These are phyloP conservation scores for Hippocampus kuda DNA, from an alignment of 2,797 vertebrate genomes.

Conservation along the genomic window DNA sequence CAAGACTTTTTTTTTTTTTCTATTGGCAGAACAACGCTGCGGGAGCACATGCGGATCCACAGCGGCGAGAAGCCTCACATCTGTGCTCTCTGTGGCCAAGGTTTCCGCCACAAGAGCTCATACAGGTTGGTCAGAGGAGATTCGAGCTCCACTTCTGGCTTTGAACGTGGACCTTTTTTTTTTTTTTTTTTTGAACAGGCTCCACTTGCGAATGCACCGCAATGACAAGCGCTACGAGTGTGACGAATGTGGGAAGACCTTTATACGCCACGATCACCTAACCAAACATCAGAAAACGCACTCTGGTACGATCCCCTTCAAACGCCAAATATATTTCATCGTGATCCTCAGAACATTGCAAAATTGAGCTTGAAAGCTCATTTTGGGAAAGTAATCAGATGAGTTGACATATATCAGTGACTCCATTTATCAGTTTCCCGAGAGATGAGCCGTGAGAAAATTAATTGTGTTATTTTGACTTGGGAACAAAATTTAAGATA, in stretches of 20 bases:
- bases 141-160: not conserved
- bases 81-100: conserved; percentile 96
- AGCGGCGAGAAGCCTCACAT: conserved; percentile 97
- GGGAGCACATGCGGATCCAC: conserved; percentile 93
- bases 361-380: no score
- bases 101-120: conserved; percentile 94
- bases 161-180: not conserved
- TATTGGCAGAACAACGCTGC: conserved; percentile 79
- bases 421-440: no score
- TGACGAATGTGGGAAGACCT: conserved; percentile 92
- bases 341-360: not conserved
- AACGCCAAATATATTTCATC: not conserved
- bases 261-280: conserved; percentile 94
- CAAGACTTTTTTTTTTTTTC: not conserved
- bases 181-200: conserved; percentile 53
- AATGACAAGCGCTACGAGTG: conserved; percentile 97
- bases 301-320: conserved; percentile 71
- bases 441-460: no score
- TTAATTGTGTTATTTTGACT: no score
- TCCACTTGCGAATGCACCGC: conserved; percentile 91
- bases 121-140: conserved; percentile 74
- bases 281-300: conserved; percentile 98
- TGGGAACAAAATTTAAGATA: no score
- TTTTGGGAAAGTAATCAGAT: no score
- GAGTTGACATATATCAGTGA: no score